phyloP scores from a whole-genome alignment of 2,113 vertebrate species.

The Blennius ocellaris region DNA sequence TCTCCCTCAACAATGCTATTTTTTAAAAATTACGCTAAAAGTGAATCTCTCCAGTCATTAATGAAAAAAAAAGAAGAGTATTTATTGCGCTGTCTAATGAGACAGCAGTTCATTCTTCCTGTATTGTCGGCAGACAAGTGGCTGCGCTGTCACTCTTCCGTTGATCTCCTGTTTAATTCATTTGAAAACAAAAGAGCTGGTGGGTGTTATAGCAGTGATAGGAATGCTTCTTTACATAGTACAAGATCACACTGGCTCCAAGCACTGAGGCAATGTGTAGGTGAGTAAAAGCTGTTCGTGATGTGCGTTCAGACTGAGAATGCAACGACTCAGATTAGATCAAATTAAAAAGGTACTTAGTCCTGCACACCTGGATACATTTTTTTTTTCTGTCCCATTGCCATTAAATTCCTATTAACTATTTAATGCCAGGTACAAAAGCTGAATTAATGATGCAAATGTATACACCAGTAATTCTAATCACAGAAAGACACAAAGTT shows the following conservation, averaged over 20 bases:
- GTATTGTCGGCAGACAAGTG: slow-evolving; percentile 41
- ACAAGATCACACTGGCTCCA: slow-evolving; percentile 27
- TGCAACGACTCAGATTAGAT: slow-evolving; percentile 23
- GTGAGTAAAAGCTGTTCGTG: slow-evolving; percentile 35
- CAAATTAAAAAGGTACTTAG: slow-evolving; percentile 12
- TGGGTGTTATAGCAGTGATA: slow-evolving; percentile 49
- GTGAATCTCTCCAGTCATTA: slow-evolving; percentile 12
- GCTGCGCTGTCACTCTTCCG: slow-evolving; percentile 36
- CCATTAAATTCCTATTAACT: neutral
- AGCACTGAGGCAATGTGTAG: slow-evolving; percentile 22
- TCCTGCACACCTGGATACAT: neutral
- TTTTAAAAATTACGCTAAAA: neutral
- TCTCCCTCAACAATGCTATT: slow-evolving; percentile 1
- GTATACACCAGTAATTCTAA: too few species aligned
- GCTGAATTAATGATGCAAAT: too few species aligned
- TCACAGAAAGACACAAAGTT: too few species aligned
- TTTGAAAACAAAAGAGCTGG: slow-evolving; percentile 58
- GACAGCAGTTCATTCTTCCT: slow-evolving; percentile 26
- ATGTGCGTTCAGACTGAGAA: slow-evolving; percentile 10
- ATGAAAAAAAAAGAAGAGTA: slow-evolving; percentile 7
- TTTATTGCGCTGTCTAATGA: slow-evolving; percentile 27
- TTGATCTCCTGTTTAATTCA: slow-evolving; percentile 59
- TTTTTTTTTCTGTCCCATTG: neutral
- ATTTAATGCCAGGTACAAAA: too few species aligned
- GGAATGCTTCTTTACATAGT: slow-evolving; percentile 39